A percentile compares a stretch with the other conserved stretches of the same genome.
Conservation (phyloP, 1,140 invertebrate species). For the Lepidurus couesii region DNA sequence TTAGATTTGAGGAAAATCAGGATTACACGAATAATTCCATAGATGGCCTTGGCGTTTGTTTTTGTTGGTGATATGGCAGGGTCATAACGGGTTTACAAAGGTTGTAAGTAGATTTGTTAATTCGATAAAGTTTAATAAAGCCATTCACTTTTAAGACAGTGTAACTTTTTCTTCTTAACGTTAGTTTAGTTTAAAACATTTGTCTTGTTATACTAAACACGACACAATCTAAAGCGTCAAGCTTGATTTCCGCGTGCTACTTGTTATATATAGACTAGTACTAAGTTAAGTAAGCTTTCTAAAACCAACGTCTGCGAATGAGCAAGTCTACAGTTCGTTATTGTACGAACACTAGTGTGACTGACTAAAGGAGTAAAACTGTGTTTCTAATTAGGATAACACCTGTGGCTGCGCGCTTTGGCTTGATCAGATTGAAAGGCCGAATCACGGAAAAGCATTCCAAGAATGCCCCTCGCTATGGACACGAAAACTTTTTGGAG, state of each 20-base stretch:
- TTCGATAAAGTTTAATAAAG: too few relatives aligned
- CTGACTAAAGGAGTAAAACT: neutral
- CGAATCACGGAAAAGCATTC: neutral
- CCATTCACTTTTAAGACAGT: neutral
- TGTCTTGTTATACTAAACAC: too few relatives aligned
- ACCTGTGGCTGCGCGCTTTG: neutral
- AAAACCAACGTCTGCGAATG: too few relatives aligned
- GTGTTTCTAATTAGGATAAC: neutral
- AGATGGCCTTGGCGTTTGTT: neutral
- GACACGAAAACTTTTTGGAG: conserved; percentile 13
- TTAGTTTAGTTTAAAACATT: too few relatives aligned
- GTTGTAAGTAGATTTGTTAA: neutral
- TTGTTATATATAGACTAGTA: too few relatives aligned
- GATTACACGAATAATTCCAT: neutral
- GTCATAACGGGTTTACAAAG: conserved; percentile 10
- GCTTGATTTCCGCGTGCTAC: too few relatives aligned
- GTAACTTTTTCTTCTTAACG: neutral
- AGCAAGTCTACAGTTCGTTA: too few relatives aligned
- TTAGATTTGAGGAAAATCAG: too few relatives aligned
- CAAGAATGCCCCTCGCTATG: neutral
- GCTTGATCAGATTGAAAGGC: neutral
- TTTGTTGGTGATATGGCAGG: conserved; percentile 12
- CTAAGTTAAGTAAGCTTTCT: too few relatives aligned
- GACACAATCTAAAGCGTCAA: too few relatives aligned
- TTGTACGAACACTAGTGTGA: too few relatives aligned